Evolutionary conservation across 2,888 invertebrate genomes (phyloP).

Genomic region (Unio pictorum): DNA sequence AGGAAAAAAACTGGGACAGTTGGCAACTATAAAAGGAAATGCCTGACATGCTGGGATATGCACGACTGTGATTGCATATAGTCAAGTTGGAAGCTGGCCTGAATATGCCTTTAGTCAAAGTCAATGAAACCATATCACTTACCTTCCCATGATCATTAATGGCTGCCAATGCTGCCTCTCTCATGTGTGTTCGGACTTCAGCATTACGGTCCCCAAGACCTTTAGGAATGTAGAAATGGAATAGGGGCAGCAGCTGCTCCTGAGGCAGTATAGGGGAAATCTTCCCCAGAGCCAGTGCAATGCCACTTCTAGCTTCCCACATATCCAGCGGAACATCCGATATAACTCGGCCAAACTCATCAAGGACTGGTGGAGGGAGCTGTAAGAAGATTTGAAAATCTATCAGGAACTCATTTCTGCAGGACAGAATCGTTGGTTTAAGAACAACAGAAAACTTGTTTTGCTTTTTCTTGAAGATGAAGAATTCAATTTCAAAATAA

Average conservation of each 20-base stretch:
- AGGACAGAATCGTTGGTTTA: too few relatives aligned
- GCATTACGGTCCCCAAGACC: slow-evolving; percentile 90
- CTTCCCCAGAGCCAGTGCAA: slow-evolving; percentile 86
- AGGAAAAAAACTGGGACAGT: too few relatives aligned
- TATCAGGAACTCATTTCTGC: too few relatives aligned
- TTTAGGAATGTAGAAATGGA: slow-evolving; percentile 78
- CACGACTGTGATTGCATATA: neutral
- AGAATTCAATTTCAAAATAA: too few relatives aligned
- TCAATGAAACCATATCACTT: slow-evolving; percentile 7
- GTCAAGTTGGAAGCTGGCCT: neutral
- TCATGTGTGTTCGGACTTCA: slow-evolving; percentile 89
- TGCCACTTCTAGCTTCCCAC: slow-evolving; percentile 92
- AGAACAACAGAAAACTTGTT: too few relatives aligned
- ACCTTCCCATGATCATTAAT: slow-evolving; percentile 95
- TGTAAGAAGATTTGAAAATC: slow-evolving; percentile 28
- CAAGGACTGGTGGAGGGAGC: slow-evolving; percentile 76
- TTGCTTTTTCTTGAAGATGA: too few relatives aligned
- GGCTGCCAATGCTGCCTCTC: slow-evolving; percentile 91
- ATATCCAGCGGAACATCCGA: slow-evolving; percentile 86
- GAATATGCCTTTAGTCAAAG: neutral
- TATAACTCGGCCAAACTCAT: slow-evolving; percentile 92
- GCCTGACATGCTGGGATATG: too few relatives aligned
- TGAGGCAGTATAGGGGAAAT: slow-evolving; percentile 83
- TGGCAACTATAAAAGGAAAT: too few relatives aligned
- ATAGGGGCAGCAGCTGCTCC: slow-evolving; percentile 77